phyloP scores from a whole-genome alignment of 2,797 vertebrate species.

The Poeciliopsis turneri region DNA sequence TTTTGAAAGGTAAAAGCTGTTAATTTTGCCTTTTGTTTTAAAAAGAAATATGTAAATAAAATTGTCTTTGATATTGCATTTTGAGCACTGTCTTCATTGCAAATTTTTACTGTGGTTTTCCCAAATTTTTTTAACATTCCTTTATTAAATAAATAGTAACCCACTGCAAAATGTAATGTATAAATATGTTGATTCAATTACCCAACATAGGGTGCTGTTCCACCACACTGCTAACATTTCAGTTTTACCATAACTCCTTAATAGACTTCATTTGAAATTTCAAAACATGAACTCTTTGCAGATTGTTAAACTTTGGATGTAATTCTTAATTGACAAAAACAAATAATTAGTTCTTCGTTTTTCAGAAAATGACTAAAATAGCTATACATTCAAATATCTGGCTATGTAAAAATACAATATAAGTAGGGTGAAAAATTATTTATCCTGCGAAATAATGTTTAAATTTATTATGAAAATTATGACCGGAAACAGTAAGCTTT shows the following conservation, averaged over 20 bases:
- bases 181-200: neutral
- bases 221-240: neutral
- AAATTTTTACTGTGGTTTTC: neutral
- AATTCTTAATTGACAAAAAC: neutral
- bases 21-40: slow-evolving; percentile 72
- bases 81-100: slow-evolving; percentile 8
- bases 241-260: neutral
- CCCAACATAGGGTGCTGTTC: slow-evolving; percentile 12
- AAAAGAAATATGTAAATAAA: slow-evolving; percentile 81
- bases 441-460: neutral
- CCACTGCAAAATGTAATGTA: neutral
- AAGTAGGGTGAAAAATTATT: neutral
- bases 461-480: neutral
- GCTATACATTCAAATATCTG: neutral
- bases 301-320: neutral
- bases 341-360: neutral
- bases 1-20: slow-evolving; percentile 61
- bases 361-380: neutral
- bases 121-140: neutral
- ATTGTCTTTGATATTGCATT: slow-evolving; percentile 65
- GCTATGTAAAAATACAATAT: neutral
- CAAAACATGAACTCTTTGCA: neutral
- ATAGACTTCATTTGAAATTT: neutral
- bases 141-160: neutral
- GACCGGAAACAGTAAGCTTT: neutral